Percentiles rank a stretch among this genome's conserved stretches.
phyloP scores from a whole-genome alignment of 2,113 vertebrate species.

The Campylomormyrus numenius region DNA sequence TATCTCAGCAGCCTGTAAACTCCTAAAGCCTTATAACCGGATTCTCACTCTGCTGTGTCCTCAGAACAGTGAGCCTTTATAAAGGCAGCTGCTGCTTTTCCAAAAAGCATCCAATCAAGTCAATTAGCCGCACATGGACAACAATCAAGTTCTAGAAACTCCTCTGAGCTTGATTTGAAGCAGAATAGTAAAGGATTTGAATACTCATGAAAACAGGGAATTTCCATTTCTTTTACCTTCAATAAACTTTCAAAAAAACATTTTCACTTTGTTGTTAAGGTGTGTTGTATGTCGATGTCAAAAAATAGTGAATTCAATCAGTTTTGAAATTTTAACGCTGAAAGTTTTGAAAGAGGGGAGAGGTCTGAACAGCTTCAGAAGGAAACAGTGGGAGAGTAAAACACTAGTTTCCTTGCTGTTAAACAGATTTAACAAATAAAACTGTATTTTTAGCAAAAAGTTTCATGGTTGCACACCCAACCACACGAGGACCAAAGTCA shows the following conservation, averaged over 20 bases:
- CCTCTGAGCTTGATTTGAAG: neutral
- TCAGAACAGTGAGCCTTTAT: neutral
- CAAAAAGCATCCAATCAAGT: neutral
- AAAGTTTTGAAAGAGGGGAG: neutral
- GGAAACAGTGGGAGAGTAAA: neutral
- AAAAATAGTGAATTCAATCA: neutral
- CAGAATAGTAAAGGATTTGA: neutral
- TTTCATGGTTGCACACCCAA: neutral
- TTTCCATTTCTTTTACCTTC: neutral
- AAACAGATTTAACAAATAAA: constrained; percentile 7
- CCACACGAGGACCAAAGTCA: neutral
- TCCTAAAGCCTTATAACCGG: neutral
- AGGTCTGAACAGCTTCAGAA: neutral
- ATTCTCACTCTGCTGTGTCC: neutral
- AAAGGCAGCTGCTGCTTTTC: neutral
- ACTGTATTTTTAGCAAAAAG: neutral
- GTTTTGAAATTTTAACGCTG: neutral
- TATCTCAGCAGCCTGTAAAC: neutral
- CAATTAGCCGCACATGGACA: neutral
- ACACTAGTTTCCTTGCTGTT: neutral
- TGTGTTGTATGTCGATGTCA: neutral
- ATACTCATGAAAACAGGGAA: neutral
- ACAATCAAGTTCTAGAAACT: neutral
- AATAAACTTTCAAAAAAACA: neutral
- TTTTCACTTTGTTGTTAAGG: neutral